Evolutionary conservation across 2,113 vertebrate genomes (phyloP).

Genomic region (Stigmatopora nigra): DNA sequence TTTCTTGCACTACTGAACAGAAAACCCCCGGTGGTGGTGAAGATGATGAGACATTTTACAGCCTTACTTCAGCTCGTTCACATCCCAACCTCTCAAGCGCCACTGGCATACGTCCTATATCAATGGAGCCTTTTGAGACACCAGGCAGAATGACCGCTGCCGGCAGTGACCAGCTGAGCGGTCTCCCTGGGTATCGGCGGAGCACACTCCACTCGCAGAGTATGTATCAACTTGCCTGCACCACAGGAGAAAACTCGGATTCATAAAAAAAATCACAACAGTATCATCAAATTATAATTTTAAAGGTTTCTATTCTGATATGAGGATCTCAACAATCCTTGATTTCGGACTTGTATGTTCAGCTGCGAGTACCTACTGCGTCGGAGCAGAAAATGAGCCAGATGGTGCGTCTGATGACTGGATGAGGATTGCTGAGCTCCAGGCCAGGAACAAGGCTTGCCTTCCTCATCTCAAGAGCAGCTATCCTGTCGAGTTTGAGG

Average conservation of each 20-base stretch:
- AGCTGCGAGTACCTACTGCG: slow-evolving; percentile 69
- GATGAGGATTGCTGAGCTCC: slow-evolving; percentile 86
- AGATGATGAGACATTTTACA: slow-evolving; percentile 70
- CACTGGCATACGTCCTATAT: slow-evolving; percentile 41
- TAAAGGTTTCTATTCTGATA: not conserved
- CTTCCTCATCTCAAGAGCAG: slow-evolving; percentile 87
- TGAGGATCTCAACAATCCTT: not conserved
- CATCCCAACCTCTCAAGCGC: slow-evolving; percentile 53
- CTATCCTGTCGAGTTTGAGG: slow-evolving; percentile 85
- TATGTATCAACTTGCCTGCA: slow-evolving; percentile 35
- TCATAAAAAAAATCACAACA: not conserved
- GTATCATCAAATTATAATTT: not conserved
- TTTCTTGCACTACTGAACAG: slow-evolving; percentile 49
- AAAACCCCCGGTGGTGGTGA: slow-evolving; percentile 63
- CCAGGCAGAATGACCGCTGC: slow-evolving; percentile 5
- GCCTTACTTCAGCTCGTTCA: slow-evolving; percentile 61
- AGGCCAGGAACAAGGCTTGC: slow-evolving; percentile 79
- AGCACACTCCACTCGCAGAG: slow-evolving; percentile 67
- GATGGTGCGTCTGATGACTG: slow-evolving; percentile 79
- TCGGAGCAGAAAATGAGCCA: slow-evolving; percentile 79
- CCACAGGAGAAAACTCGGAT: not conserved
- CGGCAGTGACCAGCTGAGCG: slow-evolving; percentile 65
- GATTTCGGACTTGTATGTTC: not conserved
- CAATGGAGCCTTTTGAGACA: slow-evolving; percentile 60
- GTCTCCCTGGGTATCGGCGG: slow-evolving; percentile 83